phyloP scores from a whole-genome alignment of 2,113 vertebrate genomes.

The Odocoileus hemionus region DNA sequence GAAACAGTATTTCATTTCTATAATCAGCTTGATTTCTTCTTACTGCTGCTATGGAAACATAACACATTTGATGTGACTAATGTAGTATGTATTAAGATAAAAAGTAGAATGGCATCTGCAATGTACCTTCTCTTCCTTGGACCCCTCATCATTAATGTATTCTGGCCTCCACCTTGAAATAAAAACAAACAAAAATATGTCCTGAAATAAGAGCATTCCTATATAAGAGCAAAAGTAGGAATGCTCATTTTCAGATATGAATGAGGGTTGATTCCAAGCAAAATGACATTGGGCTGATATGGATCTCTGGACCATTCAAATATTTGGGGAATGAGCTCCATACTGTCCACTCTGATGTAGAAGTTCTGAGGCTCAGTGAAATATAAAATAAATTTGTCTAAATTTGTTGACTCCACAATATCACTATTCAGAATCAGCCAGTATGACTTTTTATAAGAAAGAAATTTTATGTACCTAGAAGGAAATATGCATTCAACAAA shows the following conservation, averaged over 20 bases:
- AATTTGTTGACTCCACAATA: not conserved
- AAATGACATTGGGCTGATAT: not conserved
- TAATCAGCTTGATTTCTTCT: not conserved
- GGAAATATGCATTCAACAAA: not conserved
- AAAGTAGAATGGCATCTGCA: not conserved
- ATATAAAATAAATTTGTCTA: not conserved
- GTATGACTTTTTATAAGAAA: not conserved
- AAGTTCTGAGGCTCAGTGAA: not conserved
- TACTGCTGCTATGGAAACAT: not conserved
- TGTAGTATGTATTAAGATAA: not conserved
- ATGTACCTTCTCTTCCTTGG: not conserved
- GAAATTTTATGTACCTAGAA: not conserved
- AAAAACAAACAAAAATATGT: not conserved
- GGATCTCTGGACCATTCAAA: not conserved
- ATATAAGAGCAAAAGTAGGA: constrained; percentile 13
- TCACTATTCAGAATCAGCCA: not conserved
- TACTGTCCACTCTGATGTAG: fast-evolving
- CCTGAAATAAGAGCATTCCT: not conserved
- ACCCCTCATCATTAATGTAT: not conserved
- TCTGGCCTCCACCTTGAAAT: not conserved
- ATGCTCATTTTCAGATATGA: not conserved
- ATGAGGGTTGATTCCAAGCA: constrained; percentile 1
- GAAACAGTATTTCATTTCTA: not conserved
- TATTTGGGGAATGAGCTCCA: not conserved
- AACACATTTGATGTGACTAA: not conserved